Evolutionary conservation across 2,797 vertebrate genomes (phyloP).

Genomic region (Cheirogaleus major): DNA sequence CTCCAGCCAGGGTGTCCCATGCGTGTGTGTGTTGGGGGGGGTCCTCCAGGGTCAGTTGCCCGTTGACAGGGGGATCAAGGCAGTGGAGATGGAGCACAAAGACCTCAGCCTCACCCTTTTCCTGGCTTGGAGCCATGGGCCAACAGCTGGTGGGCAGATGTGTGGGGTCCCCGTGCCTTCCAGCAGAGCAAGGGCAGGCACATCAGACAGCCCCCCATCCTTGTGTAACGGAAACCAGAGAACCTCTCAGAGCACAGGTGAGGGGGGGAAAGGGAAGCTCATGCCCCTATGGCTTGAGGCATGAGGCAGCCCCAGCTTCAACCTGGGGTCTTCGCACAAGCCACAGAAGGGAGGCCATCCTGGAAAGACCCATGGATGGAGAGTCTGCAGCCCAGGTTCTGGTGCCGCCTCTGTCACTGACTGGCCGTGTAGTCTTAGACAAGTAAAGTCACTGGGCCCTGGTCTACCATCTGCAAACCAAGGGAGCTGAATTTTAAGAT

Average conservation of each 20-base stretch:
- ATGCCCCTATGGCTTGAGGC: neutral
- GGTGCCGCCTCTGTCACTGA: neutral
- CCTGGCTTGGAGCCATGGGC: neutral
- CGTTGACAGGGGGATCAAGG: neutral
- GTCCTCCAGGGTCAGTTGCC: neutral
- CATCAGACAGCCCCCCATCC: neutral
- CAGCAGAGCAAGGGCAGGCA: neutral
- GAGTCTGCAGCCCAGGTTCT: neutral
- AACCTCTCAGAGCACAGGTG: neutral
- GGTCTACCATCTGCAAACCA: neutral
- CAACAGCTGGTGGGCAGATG: neutral
- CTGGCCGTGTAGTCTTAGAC: neutral
- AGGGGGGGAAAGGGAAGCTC: slow-evolving; percentile 26
- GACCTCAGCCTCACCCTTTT: neutral
- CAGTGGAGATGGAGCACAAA: neutral
- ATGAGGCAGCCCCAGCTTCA: neutral
- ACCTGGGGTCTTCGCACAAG: slow-evolving; percentile 56
- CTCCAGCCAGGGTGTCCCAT: neutral
- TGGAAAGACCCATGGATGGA: slow-evolving; percentile 53
- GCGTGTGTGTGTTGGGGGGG: accelerated
- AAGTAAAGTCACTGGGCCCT: neutral
- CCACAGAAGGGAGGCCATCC: neutral
- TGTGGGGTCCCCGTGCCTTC: neutral
- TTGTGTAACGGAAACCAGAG: neutral
- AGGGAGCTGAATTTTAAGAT: neutral